Conservation (phyloP, 2,797 vertebrate species). For the Chelidonichthys spinosus region DNA sequence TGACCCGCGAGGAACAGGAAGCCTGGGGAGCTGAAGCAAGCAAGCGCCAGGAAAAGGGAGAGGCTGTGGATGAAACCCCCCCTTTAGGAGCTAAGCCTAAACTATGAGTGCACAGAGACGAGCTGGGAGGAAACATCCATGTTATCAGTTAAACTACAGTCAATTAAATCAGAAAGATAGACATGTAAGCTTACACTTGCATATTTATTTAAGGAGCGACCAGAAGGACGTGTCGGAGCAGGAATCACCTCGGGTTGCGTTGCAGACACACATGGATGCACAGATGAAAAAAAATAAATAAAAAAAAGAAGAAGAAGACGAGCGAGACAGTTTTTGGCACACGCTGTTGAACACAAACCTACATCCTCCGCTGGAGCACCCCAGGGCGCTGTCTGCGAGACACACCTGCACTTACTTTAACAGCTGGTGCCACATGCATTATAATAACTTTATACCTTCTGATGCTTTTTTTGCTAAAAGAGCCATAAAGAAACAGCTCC, state of each 20-base stretch:
- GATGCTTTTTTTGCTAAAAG: background rate
- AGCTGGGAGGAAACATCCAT: conserved; percentile 36
- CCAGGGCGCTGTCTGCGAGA: conserved; percentile 39
- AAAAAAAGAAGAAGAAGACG: conserved; percentile 36
- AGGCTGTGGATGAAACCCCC: conserved; percentile 60
- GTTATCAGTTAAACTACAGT: conserved; percentile 19
- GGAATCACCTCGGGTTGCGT: conserved; percentile 65
- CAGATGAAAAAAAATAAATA: conserved; percentile 37
- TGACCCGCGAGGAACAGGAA: conserved; percentile 68
- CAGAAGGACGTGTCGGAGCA: conserved; percentile 63
- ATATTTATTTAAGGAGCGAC: conserved; percentile 33
- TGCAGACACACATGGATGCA: conserved; percentile 66
- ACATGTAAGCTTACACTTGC: conserved; percentile 39
- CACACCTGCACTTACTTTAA: conserved; percentile 63
- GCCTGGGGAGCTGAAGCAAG: conserved; percentile 57
- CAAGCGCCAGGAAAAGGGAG: conserved; percentile 76
- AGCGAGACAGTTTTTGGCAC: conserved; percentile 67
- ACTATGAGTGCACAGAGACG: conserved; percentile 6
- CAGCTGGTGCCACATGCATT: conserved; percentile 32
- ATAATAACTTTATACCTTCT: conserved; percentile 25
- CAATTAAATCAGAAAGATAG: conserved; percentile 3
- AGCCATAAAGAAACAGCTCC: conserved; percentile 4
- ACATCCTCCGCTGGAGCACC: conserved; percentile 55
- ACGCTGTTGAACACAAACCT: conserved; percentile 62
- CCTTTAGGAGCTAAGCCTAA: conserved; percentile 12